Conservation (phyloP, 2,113 vertebrate genomes). For the Chroicocephalus ridibundus region DNA sequence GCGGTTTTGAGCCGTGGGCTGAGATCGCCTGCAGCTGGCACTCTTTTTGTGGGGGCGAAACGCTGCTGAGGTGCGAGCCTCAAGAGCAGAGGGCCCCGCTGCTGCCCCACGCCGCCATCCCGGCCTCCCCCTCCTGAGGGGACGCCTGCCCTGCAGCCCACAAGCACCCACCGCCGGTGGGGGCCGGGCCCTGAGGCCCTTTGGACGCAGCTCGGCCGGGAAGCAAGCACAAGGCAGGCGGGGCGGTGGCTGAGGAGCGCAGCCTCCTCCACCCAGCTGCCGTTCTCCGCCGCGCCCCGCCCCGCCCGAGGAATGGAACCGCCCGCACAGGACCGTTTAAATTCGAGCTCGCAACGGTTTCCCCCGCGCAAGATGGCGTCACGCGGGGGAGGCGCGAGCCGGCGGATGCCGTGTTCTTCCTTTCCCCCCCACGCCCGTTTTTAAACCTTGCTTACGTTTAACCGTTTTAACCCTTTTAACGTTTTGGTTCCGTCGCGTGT, state of each 20-base stretch:
- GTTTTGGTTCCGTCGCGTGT: accelerated
- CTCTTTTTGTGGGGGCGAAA: accelerated
- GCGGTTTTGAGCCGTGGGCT: accelerated
- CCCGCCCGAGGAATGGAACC: neutral
- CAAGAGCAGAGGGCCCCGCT: accelerated
- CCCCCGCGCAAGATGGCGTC: too few relatives aligned
- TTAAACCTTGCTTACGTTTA: neutral
- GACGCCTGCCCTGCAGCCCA: accelerated
- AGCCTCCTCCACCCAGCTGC: accelerated
- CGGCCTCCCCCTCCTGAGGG: accelerated
- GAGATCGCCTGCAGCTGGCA: accelerated
- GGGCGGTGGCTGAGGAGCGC: accelerated
- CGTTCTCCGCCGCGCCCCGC: too few relatives aligned
- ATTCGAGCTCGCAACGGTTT: neutral
- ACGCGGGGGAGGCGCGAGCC: accelerated
- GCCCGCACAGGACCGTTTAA: neutral
- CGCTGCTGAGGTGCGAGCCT: accelerated
- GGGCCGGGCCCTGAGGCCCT: accelerated
- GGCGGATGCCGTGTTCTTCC: too few relatives aligned
- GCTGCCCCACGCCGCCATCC: too few relatives aligned
- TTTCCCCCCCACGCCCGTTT: too few relatives aligned
- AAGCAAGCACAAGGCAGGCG: accelerated
- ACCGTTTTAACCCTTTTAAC: neutral
- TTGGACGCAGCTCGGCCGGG: accelerated
- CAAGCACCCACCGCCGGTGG: accelerated